These are phyloP conservation scores for Spialia ferax DNA, from an alignment of 2,888 invertebrate species.

Conservation along the genomic window DNA sequence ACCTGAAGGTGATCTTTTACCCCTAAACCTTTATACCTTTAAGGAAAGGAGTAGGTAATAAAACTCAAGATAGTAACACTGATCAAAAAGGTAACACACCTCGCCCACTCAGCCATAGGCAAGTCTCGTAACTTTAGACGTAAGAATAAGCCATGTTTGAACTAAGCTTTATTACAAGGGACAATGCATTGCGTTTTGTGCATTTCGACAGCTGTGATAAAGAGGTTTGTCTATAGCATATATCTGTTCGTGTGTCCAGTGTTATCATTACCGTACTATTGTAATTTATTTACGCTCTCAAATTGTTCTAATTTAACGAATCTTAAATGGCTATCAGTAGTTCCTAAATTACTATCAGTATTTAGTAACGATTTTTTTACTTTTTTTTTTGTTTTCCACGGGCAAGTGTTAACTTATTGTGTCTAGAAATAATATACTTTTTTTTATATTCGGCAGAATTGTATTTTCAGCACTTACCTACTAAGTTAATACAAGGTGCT, in stretches of 20 bases:
- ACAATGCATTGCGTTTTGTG: constrained; percentile 76
- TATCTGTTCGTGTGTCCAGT: background rate
- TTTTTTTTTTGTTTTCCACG: constrained; percentile 45
- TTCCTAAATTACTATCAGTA: constrained; percentile 85
- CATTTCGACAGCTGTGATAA: constrained; percentile 85
- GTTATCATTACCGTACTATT: constrained; percentile 1
- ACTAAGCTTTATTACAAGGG: constrained; percentile 76
- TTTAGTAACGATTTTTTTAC: constrained; percentile 61
- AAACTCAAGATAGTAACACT: background rate
- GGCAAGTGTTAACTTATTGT: constrained; percentile 2
- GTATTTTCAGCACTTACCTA: no score
- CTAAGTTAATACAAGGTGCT: no score
- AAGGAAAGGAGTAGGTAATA: no score
- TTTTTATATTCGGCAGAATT: no score
- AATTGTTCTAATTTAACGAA: constrained; percentile 51
- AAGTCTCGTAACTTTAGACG: constrained; percentile 79
- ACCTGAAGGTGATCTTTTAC: no score
- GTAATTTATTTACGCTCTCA: constrained; percentile 43
- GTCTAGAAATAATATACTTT: background rate
- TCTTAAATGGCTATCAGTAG: constrained; percentile 72
- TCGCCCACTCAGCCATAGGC: constrained; percentile 65
- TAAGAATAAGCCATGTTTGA: constrained; percentile 79
- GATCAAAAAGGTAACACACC: constrained; percentile 1
- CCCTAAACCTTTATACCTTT: no score
- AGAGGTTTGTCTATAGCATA: constrained; percentile 80